Percentiles rank a stretch among this genome's conserved stretches.
These are phyloP conservation scores for Platynereis dumerilii DNA, from an alignment of 2,888 invertebrate genomes.

Conservation along the genomic window DNA sequence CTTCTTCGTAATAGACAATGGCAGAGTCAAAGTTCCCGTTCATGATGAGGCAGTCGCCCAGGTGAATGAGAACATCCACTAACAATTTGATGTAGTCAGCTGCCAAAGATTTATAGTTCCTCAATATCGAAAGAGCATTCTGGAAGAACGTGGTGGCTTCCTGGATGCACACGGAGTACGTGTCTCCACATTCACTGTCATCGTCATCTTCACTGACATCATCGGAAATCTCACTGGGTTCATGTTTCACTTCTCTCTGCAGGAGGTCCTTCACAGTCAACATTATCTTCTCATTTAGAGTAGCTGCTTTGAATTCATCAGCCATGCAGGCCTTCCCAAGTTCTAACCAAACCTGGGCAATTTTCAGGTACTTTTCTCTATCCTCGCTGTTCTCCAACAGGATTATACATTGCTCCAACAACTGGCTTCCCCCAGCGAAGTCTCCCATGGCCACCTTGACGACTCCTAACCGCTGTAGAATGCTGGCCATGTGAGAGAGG, in stretches of 20 bases:
- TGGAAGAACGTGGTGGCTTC: slow-evolving; percentile 58
- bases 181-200: slow-evolving; percentile 34
- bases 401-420: slow-evolving; percentile 53
- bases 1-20: slow-evolving; percentile 55
- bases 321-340: slow-evolving; percentile 57
- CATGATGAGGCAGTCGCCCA: slow-evolving; percentile 60
- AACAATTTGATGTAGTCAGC: slow-evolving; percentile 27
- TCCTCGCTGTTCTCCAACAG: slow-evolving; percentile 51
- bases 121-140: slow-evolving; percentile 51
- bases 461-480: slow-evolving; percentile 22
- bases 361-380: slow-evolving; percentile 47
- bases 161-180: slow-evolving; percentile 44
- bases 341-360: slow-evolving; percentile 53
- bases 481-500: slow-evolving; percentile 19
- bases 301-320: slow-evolving; percentile 50
- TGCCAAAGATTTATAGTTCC: slow-evolving; percentile 31
- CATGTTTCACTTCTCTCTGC: slow-evolving; percentile 32
- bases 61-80: slow-evolving; percentile 45
- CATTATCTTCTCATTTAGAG: slow-evolving; percentile 54
- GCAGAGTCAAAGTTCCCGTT: slow-evolving; percentile 56
- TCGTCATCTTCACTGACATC: slow-evolving; percentile 26
- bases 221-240: slow-evolving; percentile 12
- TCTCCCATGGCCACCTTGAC: slow-evolving; percentile 45
- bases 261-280: slow-evolving; percentile 36
- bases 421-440: slow-evolving; percentile 49